Evolutionary conservation across 1,140 invertebrate genomes (phyloP).

Genomic region (Zaprionus vittiger): DNA sequence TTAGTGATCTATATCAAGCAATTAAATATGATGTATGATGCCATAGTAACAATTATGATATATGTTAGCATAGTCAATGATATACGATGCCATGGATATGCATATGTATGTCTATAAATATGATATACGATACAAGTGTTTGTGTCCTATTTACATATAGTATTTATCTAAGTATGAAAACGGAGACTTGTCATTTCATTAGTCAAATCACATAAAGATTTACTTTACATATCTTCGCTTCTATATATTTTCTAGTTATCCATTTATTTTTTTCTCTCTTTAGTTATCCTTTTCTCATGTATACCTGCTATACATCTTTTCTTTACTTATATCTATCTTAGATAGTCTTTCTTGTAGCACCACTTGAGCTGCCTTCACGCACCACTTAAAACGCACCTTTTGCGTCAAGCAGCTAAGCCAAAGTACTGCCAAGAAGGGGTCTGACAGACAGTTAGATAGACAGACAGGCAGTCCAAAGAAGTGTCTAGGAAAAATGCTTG

Average conservation of each 20-base stretch:
- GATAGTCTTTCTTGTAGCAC: too few relatives aligned
- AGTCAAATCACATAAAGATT: too few relatives aligned
- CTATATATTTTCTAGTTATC: not conserved
- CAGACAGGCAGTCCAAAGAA: slow-evolving; percentile 6
- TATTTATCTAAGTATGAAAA: too few relatives aligned
- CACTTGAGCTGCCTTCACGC: not conserved
- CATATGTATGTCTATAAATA: too few relatives aligned
- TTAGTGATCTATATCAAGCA: not conserved
- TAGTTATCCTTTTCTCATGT: too few relatives aligned
- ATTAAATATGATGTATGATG: not conserved
- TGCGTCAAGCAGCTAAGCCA: slow-evolving; percentile 8
- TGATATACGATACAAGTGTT: too few relatives aligned
- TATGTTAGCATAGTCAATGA: not conserved
- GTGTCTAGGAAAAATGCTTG: slow-evolving; percentile 7
- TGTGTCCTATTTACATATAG: too few relatives aligned
- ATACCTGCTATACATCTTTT: not conserved
- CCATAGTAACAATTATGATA: not conserved
- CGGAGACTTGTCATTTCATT: too few relatives aligned
- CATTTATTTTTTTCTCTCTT: not conserved
- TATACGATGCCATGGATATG: not conserved
- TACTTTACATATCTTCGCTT: too few relatives aligned
- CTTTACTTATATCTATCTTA: not conserved
- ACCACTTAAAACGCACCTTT: slow-evolving; percentile 1
- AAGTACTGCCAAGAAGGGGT: not conserved
- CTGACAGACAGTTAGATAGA: not conserved